phyloP scores from a whole-genome alignment of 2,888 invertebrate species.

The Eueremaeus valkanovi region DNA sequence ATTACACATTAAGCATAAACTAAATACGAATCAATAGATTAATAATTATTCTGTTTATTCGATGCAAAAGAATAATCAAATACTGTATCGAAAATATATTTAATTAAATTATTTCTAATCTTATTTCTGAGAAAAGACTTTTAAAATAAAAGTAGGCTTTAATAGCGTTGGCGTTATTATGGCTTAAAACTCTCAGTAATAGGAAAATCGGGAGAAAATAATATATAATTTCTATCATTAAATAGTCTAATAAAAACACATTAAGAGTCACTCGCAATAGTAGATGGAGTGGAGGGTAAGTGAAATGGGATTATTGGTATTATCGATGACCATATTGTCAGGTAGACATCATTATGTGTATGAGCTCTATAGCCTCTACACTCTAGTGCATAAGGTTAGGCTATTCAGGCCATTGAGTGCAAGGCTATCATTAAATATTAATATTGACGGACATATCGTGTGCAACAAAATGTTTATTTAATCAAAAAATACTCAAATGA shows the following conservation, averaged over 20 bases:
- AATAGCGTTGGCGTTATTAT: no score
- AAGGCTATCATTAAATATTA: conserved; percentile 32
- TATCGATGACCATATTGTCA: conserved; percentile 28
- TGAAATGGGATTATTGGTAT: conserved; percentile 29
- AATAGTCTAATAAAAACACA: conserved; percentile 29
- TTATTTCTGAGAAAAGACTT: no score
- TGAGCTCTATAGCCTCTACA: not conserved
- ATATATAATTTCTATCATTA: conserved; percentile 1
- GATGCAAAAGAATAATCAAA: no score
- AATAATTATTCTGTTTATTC: no score
- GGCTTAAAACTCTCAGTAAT: no score
- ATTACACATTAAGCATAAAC: not conserved
- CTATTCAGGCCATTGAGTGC: conserved; percentile 26
- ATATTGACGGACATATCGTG: conserved; percentile 33
- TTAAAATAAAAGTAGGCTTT: no score
- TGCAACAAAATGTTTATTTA: conserved; percentile 33
- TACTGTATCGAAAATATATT: no score
- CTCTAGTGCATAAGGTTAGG: not conserved
- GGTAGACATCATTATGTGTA: conserved; percentile 19
- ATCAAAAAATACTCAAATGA: conserved; percentile 15
- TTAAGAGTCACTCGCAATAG: not conserved
- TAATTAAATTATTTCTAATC: no score
- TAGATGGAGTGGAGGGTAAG: not conserved
- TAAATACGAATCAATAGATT: not conserved
- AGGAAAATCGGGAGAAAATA: no score